Base-by-base conservation (phyloP, 2,113 vertebrate species). In the Promerops cafer region DNA sequence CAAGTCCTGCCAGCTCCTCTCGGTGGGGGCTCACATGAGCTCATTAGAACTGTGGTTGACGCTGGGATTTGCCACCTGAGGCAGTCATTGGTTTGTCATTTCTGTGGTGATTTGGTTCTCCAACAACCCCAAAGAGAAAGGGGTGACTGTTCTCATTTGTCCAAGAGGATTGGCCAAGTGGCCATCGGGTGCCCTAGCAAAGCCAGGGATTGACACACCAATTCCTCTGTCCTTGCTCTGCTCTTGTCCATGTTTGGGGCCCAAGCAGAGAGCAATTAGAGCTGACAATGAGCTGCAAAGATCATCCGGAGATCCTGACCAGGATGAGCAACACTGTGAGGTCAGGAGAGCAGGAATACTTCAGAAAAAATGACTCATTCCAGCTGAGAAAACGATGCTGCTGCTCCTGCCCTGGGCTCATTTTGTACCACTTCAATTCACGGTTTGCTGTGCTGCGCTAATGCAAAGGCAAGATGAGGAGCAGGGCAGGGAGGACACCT, bases 1-100 rank as follows among this genome's bases (percentile, higher is more conserved):
- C 1, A 4, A 26, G 19, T 59, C 60, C 50, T 44, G 30, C 57
- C 89, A 77, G 23, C 35, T 37, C 40, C 37, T 42, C 47, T 31
- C 0, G 0, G n/a, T n/a, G 15, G 49, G 53, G 7, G 16, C 27
- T 70, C 14, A 5, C 35, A 54, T 0, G 2, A 61, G 31, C 30
- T 17, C 27, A 14, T 31, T 6, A 12, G 56, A 23, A 27, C 56
- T 40, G 31, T 9, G 24, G 20, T 1, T 2, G 23, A 56, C 35
- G 26, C 1, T 15, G 50, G 1, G 3, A 56, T 71, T 74, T 60
- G 57, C 28, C 68, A 59, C 24, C 37, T 3, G 1, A 70, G 71
- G 9, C 44, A 39, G 24, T n/a, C 90, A 54, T 2, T n/a, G 37
- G 18, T 53, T 87, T 26, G 15, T 61, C 42, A 56, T 63, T 94